A percentile compares a stretch with the other conserved stretches of the same genome.
phyloP scores from a whole-genome alignment of 1,140 invertebrate species.

The Halesus radiatus region DNA sequence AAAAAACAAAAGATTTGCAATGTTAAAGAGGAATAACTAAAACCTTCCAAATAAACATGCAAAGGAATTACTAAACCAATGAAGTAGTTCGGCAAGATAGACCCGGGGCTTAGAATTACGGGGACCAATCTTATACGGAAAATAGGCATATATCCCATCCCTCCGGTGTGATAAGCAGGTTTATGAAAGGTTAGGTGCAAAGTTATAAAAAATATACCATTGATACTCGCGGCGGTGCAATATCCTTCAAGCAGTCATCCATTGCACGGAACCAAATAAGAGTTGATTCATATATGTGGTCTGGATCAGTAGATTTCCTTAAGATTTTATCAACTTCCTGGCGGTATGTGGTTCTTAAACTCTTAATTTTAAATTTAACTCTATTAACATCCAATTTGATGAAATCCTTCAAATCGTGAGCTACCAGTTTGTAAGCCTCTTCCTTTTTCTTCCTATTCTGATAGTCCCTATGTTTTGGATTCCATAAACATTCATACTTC shows the following conservation, averaged over 20 bases:
- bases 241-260: conserved; percentile 65
- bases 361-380: conserved; percentile 69
- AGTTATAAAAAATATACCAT: conserved; percentile 2
- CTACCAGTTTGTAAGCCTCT: conserved; percentile 63
- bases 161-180: too few relatives aligned
- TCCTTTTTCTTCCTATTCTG: conserved; percentile 64
- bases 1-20: too few relatives aligned
- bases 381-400: conserved; percentile 63
- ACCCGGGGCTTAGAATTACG: too few relatives aligned
- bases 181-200: too few relatives aligned
- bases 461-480: conserved; percentile 64
- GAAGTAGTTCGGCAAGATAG: too few relatives aligned
- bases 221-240: not conserved
- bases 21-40: too few relatives aligned
- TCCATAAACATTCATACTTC: conserved; percentile 68
- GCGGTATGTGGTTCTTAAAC: conserved; percentile 66
- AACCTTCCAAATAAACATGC: too few relatives aligned
- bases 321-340: conserved; percentile 69
- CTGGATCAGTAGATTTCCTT: conserved; percentile 62
- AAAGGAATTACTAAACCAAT: too few relatives aligned
- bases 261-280: conserved; percentile 67
- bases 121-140: too few relatives aligned
- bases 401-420: conserved; percentile 62
- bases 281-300: conserved; percentile 64
- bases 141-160: too few relatives aligned